These are phyloP conservation scores for Gymnoscopelus braueri DNA, from an alignment of 2,797 vertebrate species.

Conservation along the genomic window DNA sequence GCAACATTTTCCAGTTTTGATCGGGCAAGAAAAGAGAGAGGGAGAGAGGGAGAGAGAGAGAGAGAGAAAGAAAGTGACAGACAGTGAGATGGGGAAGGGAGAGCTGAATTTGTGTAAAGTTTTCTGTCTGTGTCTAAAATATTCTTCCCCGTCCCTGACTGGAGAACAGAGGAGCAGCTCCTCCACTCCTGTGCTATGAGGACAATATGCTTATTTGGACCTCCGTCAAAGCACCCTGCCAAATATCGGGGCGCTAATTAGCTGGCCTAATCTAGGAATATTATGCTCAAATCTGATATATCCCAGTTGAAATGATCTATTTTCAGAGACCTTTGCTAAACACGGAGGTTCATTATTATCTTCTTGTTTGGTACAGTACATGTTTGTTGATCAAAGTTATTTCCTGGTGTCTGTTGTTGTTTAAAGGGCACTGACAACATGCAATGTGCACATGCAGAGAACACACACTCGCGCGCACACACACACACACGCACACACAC, in stretches of 20 bases:
- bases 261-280: constrained; percentile 75
- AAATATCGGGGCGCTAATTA: constrained; percentile 76
- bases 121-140: constrained; percentile 48
- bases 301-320: constrained; percentile 75
- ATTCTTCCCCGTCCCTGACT: constrained; percentile 62
- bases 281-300: constrained; percentile 70
- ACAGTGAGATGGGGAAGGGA: not conserved
- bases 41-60: constrained; percentile 60
- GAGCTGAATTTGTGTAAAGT: constrained; percentile 55
- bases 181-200: constrained; percentile 51
- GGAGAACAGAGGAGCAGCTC: constrained; percentile 60
- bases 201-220: constrained; percentile 78
- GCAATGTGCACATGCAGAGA: constrained; percentile 34
- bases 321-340: constrained; percentile 70
- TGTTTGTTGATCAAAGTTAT: constrained; percentile 78
- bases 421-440: constrained; percentile 70
- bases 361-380: constrained; percentile 72
- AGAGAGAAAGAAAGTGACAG: constrained; percentile 22
- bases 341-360: constrained; percentile 75
- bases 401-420: constrained; percentile 72
- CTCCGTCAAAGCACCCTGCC: constrained; percentile 59
- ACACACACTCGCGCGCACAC: not conserved
- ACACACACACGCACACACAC: not conserved
- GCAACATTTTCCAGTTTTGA: constrained; percentile 70
- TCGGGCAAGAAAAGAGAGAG: constrained; percentile 63